Evolutionary conservation across 1,140 invertebrate genomes (phyloP).

Genomic region (Drosophila varians): DNA sequence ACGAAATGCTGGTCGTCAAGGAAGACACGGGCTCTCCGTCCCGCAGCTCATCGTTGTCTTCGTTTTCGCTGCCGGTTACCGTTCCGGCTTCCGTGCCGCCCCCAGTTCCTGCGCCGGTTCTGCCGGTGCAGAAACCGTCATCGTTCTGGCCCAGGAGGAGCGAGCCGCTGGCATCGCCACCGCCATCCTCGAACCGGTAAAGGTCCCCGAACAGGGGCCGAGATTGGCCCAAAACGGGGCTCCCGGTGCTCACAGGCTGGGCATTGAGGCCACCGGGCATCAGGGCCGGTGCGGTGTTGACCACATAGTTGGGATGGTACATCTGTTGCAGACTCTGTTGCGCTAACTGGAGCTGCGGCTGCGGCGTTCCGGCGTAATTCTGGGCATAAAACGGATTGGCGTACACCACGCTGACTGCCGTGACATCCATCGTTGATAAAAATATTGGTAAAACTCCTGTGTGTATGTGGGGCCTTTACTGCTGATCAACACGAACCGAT

Average conservation of each 20-base stretch:
- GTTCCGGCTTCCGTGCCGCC: neutral
- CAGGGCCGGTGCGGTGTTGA: neutral
- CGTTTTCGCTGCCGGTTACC: neutral
- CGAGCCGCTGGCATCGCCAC: conserved; percentile 55
- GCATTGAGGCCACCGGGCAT: neutral
- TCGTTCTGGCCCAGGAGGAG: conserved; percentile 30
- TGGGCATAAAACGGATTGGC: conserved; percentile 46
- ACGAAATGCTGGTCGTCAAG: conserved; percentile 5
- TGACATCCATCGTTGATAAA: conserved; percentile 54
- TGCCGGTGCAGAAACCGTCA: conserved; percentile 3
- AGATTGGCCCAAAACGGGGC: neutral
- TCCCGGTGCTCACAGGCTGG: neutral
- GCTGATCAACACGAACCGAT: conserved; percentile 62
- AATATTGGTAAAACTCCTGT: conserved; percentile 21
- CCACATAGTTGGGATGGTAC: conserved; percentile 42
- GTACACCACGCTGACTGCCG: conserved; percentile 42
- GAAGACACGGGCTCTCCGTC: neutral
- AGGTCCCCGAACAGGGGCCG: conserved; percentile 20
- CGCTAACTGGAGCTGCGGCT: conserved; percentile 16
- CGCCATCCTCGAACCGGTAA: conserved; percentile 53
- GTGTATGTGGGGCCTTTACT: conserved; percentile 25
- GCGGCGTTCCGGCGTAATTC: conserved; percentile 40
- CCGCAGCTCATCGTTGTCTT: neutral
- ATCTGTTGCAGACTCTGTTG: conserved; percentile 9
- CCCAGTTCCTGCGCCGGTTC: neutral